Conservation (phyloP, 2,113 vertebrate genomes). For the Syrrhaptes paradoxus region DNA sequence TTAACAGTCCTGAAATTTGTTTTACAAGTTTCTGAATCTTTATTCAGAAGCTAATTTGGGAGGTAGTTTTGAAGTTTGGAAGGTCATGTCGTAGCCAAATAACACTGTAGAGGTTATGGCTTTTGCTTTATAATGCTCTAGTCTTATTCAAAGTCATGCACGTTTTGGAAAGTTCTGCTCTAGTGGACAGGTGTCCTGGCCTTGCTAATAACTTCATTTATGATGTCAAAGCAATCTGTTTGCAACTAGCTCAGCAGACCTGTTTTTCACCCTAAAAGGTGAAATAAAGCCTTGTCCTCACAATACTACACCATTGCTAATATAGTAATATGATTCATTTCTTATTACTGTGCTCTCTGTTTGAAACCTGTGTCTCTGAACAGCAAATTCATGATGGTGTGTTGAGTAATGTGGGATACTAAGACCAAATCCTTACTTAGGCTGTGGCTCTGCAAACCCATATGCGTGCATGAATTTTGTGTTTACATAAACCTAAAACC, state of each 20-base stretch:
- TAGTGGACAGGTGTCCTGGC: background rate
- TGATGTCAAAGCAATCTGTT: background rate
- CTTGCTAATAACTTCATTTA: background rate
- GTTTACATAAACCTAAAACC: background rate
- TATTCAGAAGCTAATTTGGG: background rate
- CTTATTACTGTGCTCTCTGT: background rate
- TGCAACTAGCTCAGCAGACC: background rate
- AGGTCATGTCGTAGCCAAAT: background rate
- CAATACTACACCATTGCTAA: background rate
- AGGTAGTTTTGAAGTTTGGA: background rate
- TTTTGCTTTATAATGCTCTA: background rate
- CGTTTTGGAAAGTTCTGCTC: background rate
- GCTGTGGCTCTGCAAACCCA: background rate
- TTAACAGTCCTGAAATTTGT: background rate
- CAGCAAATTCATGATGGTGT: background rate
- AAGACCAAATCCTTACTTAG: background rate
- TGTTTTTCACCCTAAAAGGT: background rate
- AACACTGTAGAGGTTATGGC: background rate
- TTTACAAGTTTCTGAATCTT: background rate
- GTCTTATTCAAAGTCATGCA: slow-evolving; percentile 10
- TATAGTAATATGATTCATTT: background rate
- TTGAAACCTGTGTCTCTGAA: background rate
- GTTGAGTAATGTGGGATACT: background rate
- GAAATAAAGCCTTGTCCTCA: background rate
- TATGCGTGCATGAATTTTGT: background rate